Base-by-base conservation (phyloP, 2,113 vertebrate species). In the Triplophysa tibetana region DNA sequence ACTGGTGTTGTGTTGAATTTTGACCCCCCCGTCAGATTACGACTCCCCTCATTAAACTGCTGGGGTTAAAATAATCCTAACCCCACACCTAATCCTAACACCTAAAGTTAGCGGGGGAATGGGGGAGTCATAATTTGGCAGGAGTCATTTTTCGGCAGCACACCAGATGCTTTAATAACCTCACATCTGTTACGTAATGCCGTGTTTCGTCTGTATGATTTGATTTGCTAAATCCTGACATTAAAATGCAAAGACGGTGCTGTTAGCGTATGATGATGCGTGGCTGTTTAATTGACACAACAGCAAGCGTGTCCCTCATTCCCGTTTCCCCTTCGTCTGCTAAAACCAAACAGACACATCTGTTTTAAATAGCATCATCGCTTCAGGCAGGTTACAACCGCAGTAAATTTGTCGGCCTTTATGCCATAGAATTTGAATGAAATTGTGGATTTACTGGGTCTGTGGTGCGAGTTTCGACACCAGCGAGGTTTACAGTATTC, bases 351-450 rank as follows among this genome's bases (percentile, higher is more conserved):
- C 70, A 60, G 58, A 60, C 70, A 73, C 54, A 24, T 58, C 50
- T 73, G 13, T 33, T 41, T 73, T 73, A 61, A 73, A 73, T 60
- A 60, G 70, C 70, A 60, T 73, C 54, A 58, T 41, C 41, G 54
- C 54, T 73, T 73, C 70, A 73, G 70, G 70, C 70, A 73, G n/a
- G 54, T 73, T 73, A 7, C 70, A 24, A 43, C 12, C 38, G 70
- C 52, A 38, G 52, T 29, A 21, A 72, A 43, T 43, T 61, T 61
- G 54, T 73, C 70, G 43, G 23, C 41, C 8, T 21, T 24, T 10
- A 61, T n/a, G 21, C n/a, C 52, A n/a, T 0, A 56, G 50, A 33
- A 58, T 60, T 7, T 73, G 21, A 60, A 73, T 73, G 54, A 60
- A 60, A 43, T 60, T 24, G 12, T 58, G 19, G 16, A 21, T n/a